These are phyloP conservation scores for Drosophila buzzatii DNA, from an alignment of 2,888 invertebrate species.

Conservation along the genomic window DNA sequence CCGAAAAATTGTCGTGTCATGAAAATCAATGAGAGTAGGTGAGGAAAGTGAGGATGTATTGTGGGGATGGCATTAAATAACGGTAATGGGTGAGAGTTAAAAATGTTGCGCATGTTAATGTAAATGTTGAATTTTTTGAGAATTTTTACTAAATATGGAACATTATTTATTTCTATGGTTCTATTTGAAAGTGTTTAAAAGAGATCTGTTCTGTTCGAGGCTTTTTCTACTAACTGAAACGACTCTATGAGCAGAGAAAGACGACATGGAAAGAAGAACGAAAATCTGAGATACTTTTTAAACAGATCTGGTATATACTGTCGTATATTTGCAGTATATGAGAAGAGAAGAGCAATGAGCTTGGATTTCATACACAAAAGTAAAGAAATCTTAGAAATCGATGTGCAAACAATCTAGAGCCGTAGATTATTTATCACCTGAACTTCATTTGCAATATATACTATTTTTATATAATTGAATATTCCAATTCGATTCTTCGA, in stretches of 20 bases:
- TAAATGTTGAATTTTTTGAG: neutral
- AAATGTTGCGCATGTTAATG: slow-evolving; percentile 40
- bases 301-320: neutral
- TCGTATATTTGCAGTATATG: too few species aligned
- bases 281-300: neutral
- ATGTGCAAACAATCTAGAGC: too few species aligned
- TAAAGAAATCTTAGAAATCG: too few species aligned
- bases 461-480: neutral
- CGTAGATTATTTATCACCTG: too few species aligned
- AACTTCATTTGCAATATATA: too few species aligned
- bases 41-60: slow-evolving; percentile 9
- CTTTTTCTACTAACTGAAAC: too few species aligned
- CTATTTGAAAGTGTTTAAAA: neutral
- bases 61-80: slow-evolving; percentile 14
- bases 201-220: neutral
- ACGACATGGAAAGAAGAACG: too few species aligned
- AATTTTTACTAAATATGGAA: neutral
- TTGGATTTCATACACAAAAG: too few species aligned
- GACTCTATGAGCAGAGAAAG: too few species aligned
- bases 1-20: slow-evolving; percentile 7
- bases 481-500: too few species aligned
- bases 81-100: slow-evolving; percentile 43
- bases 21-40: slow-evolving; percentile 23
- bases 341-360: too few species aligned
- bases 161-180: slow-evolving; percentile 2